Percentiles rank a stretch among this genome's conserved stretches.
Evolutionary conservation across 2,888 invertebrate genomes (phyloP).

Genomic region (Doris montereyensis): DNA sequence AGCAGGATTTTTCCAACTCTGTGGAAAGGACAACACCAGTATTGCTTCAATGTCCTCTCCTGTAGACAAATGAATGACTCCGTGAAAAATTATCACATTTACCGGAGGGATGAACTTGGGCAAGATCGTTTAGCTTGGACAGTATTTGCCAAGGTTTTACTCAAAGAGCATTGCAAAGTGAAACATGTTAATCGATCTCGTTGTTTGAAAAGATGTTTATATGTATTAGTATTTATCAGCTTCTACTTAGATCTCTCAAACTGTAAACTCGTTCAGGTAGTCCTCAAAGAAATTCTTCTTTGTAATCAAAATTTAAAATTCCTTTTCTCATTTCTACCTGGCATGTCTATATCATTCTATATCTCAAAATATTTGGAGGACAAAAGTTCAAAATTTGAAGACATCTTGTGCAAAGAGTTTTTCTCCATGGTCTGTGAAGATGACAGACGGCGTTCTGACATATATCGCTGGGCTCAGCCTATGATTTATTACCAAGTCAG

Average conservation of each 20-base stretch:
- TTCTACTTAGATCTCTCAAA: not conserved
- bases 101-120: not conserved
- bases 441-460: not conserved
- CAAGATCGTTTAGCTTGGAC: conserved; percentile 26
- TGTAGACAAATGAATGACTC: not conserved
- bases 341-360: conserved; percentile 5
- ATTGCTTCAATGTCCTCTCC: not conserved
- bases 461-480: conserved; percentile 5
- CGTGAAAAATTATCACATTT: not conserved
- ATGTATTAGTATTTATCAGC: not conserved
- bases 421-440: not conserved
- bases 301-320: conserved; percentile 23
- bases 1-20: not conserved
- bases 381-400: not conserved
- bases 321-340: conserved; percentile 29
- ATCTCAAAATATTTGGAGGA: not conserved
- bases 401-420: conserved; percentile 11
- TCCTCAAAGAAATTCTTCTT: conserved; percentile 10
- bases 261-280: conserved; percentile 6
- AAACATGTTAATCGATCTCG: not conserved
- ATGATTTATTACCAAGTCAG: not conserved
- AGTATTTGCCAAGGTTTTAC: conserved; percentile 1
- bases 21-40: not conserved
- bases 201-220: not conserved
- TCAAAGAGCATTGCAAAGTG: conserved; percentile 5